phyloP scores from a whole-genome alignment of 2,888 invertebrate species.

The Tuta absoluta region DNA sequence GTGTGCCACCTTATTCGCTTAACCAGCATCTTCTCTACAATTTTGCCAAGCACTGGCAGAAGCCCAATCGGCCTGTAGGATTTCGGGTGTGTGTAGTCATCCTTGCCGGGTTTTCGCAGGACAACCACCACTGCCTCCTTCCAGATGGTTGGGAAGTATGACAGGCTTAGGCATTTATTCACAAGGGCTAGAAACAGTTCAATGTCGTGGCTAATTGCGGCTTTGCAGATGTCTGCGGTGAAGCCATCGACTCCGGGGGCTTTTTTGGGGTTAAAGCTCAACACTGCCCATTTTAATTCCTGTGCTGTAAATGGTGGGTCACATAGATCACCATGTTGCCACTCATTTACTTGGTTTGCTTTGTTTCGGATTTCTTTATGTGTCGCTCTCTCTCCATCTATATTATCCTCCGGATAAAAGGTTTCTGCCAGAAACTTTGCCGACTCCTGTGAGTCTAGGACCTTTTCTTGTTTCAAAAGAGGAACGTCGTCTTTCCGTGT shows the following conservation, averaged over 20 bases:
- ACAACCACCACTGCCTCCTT: background rate
- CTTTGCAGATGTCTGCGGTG: background rate
- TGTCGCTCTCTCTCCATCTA: background rate
- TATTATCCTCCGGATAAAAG: background rate
- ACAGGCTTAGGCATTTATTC: background rate
- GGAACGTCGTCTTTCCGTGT: background rate
- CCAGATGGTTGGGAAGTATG: background rate
- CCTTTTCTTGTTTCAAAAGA: background rate
- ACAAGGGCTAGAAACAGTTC: background rate
- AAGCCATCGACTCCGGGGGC: constrained; percentile 1
- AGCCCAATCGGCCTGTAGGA: constrained; percentile 7
- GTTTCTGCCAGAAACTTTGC: background rate
- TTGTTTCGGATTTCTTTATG: background rate
- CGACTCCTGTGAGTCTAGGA: background rate
- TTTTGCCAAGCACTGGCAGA: constrained; percentile 5
- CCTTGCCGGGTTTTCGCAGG: background rate
- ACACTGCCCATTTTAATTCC: background rate
- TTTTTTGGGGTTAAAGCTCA: background rate
- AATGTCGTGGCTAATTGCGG: background rate
- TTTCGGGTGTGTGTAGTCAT: background rate
- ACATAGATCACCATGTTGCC: constrained; percentile 1
- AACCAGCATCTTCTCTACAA: constrained; percentile 7
- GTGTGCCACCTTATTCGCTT: background rate
- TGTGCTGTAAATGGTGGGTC: constrained; percentile 34
- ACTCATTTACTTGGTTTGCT: background rate